Percentiles rank a stretch among this genome's conserved stretches.
phyloP scores from a whole-genome alignment of 1,140 invertebrate species.

The Drosophila elegans region DNA sequence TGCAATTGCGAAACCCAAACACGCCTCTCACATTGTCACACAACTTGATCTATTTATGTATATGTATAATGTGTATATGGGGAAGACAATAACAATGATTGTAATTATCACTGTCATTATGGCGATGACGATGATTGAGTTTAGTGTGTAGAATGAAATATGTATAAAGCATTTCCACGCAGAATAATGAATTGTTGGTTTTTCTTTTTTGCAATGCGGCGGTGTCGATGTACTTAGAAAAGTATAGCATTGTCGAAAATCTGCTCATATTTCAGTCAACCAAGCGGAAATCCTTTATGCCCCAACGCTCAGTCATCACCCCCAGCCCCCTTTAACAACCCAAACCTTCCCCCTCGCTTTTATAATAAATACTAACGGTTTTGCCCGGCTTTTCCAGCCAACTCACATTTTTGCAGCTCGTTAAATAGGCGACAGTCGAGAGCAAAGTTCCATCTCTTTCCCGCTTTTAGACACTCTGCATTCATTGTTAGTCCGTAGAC shows the following conservation, averaged over 20 bases:
- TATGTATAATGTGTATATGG: not conserved
- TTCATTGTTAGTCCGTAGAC: slow-evolving; percentile 55
- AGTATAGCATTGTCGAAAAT: slow-evolving; percentile 65
- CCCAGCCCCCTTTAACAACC: not conserved
- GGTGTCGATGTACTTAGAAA: slow-evolving; percentile 17
- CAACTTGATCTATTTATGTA: slow-evolving; percentile 56
- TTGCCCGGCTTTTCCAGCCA: slow-evolving; percentile 27
- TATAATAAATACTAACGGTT: slow-evolving; percentile 48
- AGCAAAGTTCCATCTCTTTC: slow-evolving; percentile 27
- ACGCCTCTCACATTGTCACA: slow-evolving; percentile 76
- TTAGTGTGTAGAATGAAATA: slow-evolving; percentile 48
- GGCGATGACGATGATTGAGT: slow-evolving; percentile 53
- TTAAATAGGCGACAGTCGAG: slow-evolving; percentile 76
- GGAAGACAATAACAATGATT: slow-evolving; percentile 32
- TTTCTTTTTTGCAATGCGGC: slow-evolving; percentile 7
- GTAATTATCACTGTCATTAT: slow-evolving; percentile 67
- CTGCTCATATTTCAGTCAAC: slow-evolving; percentile 79
- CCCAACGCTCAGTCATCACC: slow-evolving; percentile 17
- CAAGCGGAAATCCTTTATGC: slow-evolving; percentile 79
- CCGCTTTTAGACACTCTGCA: slow-evolving; percentile 47
- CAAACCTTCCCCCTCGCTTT: not conserved
- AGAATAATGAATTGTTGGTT: slow-evolving; percentile 63
- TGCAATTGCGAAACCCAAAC: slow-evolving; percentile 76
- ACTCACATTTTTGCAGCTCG: slow-evolving; percentile 74
- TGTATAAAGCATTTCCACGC: slow-evolving; percentile 65